Conservation (phyloP, 2,113 vertebrate species). For the Gadus chalcogrammus region DNA sequence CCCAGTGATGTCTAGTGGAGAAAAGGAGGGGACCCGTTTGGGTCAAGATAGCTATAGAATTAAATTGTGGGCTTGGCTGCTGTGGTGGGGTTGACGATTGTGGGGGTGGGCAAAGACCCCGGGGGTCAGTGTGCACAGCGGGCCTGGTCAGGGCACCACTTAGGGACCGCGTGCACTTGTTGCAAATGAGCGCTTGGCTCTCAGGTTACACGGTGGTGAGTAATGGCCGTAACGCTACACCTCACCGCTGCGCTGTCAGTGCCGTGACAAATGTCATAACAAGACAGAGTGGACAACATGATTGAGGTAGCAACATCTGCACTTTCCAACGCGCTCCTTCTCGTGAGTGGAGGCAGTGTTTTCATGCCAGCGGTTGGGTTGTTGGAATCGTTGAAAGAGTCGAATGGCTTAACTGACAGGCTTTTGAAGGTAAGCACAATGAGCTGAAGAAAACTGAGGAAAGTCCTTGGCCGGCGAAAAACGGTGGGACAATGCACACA, state of each 20-base stretch:
- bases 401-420: slow-evolving; percentile 12
- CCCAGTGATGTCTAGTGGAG: slow-evolving; percentile 28
- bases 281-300: slow-evolving; percentile 16
- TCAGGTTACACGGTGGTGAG: slow-evolving; percentile 46
- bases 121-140: slow-evolving; percentile 55
- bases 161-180: slow-evolving; percentile 32
- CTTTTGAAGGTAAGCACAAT: slow-evolving; percentile 43
- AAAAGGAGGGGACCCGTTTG: slow-evolving; percentile 22
- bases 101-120: slow-evolving; percentile 11
- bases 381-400: slow-evolving; percentile 8
- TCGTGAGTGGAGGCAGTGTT: slow-evolving; percentile 14
- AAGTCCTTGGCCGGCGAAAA: slow-evolving; percentile 38
- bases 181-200: slow-evolving; percentile 45
- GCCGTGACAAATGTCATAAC: slow-evolving; percentile 44
- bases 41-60: slow-evolving; percentile 44
- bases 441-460: slow-evolving; percentile 31
- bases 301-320: slow-evolving; percentile 7
- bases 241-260: slow-evolving; percentile 20
- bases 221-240: slow-evolving; percentile 47
- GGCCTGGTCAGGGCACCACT: slow-evolving; percentile 51
- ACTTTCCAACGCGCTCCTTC: slow-evolving; percentile 8
- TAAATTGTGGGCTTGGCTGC: slow-evolving; percentile 4
- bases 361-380: slow-evolving; percentile 12
- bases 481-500: slow-evolving; percentile 55
- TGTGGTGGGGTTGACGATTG: neutral